Percentiles rank a stretch among this genome's conserved stretches.
These are phyloP conservation scores for Geophilus truncorum DNA, from an alignment of 2,888 invertebrate genomes.

Conservation along the genomic window DNA sequence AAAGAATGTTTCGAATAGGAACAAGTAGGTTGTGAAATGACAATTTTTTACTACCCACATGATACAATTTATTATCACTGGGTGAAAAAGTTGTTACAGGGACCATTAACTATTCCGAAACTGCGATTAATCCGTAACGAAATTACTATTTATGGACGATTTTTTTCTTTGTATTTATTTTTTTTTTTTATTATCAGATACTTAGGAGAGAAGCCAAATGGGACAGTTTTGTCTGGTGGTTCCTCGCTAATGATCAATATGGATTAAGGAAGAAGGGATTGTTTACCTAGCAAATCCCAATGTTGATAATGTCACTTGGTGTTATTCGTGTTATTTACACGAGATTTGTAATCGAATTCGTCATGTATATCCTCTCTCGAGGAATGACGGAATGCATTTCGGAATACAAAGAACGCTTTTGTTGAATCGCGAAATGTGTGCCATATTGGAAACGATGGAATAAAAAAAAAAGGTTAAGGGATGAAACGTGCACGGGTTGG, in stretches of 20 bases:
- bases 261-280: neutral
- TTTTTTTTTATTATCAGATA: neutral
- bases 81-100: no score
- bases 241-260: neutral
- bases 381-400: neutral
- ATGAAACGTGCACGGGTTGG: constrained; percentile 14
- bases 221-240: neutral
- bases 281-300: neutral
- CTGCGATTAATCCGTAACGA: no score
- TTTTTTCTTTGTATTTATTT: neutral
- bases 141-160: no score
- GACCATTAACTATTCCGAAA: no score
- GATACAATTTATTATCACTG: no score
- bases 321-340: neutral
- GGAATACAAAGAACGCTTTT: neutral
- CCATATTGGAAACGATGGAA: neutral
- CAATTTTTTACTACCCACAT: no score
- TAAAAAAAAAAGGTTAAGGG: constrained; percentile 3
- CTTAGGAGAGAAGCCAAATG: neutral
- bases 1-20: no score
- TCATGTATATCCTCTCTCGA: neutral
- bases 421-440: neutral
- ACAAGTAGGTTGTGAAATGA: no score
- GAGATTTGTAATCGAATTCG: neutral
- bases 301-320: neutral